These are phyloP conservation scores for Tachina lurida DNA, from an alignment of 2,888 invertebrate genomes.

Conservation along the genomic window DNA sequence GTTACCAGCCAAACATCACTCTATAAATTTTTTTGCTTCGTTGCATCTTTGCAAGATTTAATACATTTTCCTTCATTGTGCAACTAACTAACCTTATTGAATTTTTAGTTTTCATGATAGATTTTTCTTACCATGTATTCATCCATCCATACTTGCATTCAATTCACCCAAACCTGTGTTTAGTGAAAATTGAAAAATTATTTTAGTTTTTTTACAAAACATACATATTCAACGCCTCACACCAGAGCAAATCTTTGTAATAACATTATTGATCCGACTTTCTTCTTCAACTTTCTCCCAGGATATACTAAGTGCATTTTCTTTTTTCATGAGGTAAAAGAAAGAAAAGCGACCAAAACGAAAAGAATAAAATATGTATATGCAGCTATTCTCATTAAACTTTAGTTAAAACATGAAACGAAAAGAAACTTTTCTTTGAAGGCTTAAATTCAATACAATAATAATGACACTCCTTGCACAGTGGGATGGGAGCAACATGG, in stretches of 20 bases:
- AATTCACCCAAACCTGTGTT: conserved; percentile 1
- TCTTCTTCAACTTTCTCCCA: background rate
- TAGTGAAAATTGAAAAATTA: conserved; percentile 16
- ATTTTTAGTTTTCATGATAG: conserved; percentile 41
- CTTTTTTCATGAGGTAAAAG: background rate
- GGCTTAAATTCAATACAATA: conserved; percentile 29
- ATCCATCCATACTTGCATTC: background rate
- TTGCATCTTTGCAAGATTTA: conserved; percentile 40
- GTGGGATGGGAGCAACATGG: background rate
- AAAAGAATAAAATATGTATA: conserved; percentile 32
- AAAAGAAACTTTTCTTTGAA: conserved; percentile 2
- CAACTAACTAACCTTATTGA: conserved; percentile 28
- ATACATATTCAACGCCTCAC: background rate
- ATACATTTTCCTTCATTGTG: conserved; percentile 10
- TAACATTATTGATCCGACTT: conserved; percentile 34
- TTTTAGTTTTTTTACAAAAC: conserved; percentile 15
- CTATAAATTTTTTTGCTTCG: conserved; percentile 20
- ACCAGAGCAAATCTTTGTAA: conserved; percentile 13
- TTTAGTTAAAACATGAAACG: conserved; percentile 39
- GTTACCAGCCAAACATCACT: background rate
- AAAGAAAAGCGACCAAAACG: background rate
- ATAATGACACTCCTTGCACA: conserved; percentile 7
- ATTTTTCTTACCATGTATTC: conserved; percentile 2
- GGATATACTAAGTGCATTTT: conserved; percentile 11
- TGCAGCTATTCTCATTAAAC: conserved; percentile 19